These are phyloP conservation scores for Aphelinus atriplicis DNA, from an alignment of 1,140 invertebrate species.

Conservation along the genomic window DNA sequence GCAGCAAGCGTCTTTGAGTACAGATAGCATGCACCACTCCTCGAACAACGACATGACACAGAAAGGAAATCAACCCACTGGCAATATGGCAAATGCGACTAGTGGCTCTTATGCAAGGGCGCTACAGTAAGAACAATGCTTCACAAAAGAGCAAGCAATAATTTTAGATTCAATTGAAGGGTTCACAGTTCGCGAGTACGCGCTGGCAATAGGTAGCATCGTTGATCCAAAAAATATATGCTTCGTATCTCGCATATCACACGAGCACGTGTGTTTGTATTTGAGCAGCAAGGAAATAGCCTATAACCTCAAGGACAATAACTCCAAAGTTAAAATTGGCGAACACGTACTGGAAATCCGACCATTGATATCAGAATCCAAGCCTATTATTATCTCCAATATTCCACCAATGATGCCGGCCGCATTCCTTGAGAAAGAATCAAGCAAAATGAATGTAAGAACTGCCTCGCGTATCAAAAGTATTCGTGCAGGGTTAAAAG, in stretches of 20 bases:
- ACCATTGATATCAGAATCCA: conserved; percentile 38
- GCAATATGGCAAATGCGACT: too few species aligned
- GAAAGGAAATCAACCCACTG: too few species aligned
- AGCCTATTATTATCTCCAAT: conserved; percentile 43
- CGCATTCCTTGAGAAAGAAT: background rate
- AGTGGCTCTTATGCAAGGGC: too few species aligned
- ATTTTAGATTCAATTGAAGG: background rate
- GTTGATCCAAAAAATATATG: conserved; percentile 30
- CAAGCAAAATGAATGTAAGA: background rate
- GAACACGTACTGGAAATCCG: conserved; percentile 12
- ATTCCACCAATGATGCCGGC: conserved; percentile 41
- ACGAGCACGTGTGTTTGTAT: conserved; percentile 41
- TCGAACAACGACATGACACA: too few species aligned
- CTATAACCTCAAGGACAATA: conserved; percentile 23
- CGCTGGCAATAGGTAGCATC: conserved; percentile 24
- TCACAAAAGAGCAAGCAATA: background rate
- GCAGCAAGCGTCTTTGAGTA: too few species aligned
- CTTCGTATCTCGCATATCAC: conserved; percentile 41
- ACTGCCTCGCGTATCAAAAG: background rate
- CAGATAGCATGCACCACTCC: too few species aligned
- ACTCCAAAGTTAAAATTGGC: conserved; percentile 32
- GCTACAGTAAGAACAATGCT: background rate
- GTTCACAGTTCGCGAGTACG: conserved; percentile 37
- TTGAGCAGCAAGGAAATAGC: conserved; percentile 31
- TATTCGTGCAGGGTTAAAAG: conserved; percentile 18